Conservation (phyloP, 1,140 invertebrate genomes). For the Leptinotarsa texana region DNA sequence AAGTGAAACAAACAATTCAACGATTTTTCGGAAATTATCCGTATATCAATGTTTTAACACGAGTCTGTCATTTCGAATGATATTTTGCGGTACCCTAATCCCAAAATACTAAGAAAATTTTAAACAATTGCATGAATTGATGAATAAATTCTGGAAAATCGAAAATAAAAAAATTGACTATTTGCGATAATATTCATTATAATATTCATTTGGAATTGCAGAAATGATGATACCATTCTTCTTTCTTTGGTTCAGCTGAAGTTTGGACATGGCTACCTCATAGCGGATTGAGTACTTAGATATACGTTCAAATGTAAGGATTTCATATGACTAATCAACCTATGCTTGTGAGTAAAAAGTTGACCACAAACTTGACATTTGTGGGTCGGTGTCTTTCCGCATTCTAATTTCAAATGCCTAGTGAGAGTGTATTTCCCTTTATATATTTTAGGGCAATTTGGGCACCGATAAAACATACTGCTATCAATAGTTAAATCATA, state of each 20-base stretch:
- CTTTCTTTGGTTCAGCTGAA: neutral
- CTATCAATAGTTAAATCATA: constrained; percentile 11
- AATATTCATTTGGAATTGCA: too few relatives aligned
- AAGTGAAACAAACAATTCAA: too few relatives aligned
- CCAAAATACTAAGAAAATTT: too few relatives aligned
- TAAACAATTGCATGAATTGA: too few relatives aligned
- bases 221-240: too few relatives aligned
- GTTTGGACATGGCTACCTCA: neutral
- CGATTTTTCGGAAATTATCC: too few relatives aligned
- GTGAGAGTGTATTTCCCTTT: constrained; percentile 59
- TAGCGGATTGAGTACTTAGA: constrained; percentile 56
- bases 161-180: too few relatives aligned
- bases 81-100: too few relatives aligned
- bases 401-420: constrained; percentile 60
- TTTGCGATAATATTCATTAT: too few relatives aligned
- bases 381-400: constrained; percentile 60
- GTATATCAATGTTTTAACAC: too few relatives aligned
- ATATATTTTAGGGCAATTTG: constrained; percentile 49
- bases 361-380: constrained; percentile 57
- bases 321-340: constrained; percentile 56
- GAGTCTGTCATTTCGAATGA: too few relatives aligned
- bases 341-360: constrained; percentile 60
- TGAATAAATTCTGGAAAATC: too few relatives aligned
- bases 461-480: constrained; percentile 38
- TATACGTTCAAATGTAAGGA: constrained; percentile 38